Percentiles rank a stretch among this genome's conserved stretches.
Evolutionary conservation across 2,888 invertebrate species (phyloP).

Genomic region (Tachina grossa): DNA sequence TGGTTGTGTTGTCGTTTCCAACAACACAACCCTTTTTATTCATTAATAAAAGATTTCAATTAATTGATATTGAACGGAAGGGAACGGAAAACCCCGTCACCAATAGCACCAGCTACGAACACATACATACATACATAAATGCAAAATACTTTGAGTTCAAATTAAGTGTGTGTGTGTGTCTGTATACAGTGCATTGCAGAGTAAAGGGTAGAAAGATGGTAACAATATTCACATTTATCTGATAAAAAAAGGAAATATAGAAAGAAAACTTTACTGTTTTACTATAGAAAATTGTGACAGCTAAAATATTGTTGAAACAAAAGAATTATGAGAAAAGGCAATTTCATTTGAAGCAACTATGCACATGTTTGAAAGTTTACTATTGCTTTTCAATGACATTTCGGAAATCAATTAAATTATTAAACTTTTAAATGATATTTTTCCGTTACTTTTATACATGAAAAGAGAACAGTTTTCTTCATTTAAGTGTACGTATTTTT

Average conservation of each 20-base stretch:
- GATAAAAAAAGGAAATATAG: conserved; percentile 22
- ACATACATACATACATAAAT: conserved; percentile 6
- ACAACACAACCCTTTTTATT: conserved; percentile 58
- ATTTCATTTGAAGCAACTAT: background rate
- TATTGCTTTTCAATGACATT: conserved; percentile 40
- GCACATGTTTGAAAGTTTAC: conserved; percentile 23
- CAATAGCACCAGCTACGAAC: conserved; percentile 16
- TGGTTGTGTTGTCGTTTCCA: conserved; percentile 1
- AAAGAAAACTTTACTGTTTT: conserved; percentile 37
- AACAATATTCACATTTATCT: conserved; percentile 47
- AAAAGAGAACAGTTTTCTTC: background rate
- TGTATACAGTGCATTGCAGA: background rate
- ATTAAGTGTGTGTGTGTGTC: conserved; percentile 14
- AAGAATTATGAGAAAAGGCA: background rate
- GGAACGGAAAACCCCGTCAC: conserved; percentile 33
- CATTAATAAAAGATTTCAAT: conserved; percentile 64
- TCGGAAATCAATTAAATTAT: conserved; percentile 57
- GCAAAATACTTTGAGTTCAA: conserved; percentile 38
- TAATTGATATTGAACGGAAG: conserved; percentile 66
- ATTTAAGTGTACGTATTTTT: background rate
- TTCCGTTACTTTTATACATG: conserved; percentile 4
- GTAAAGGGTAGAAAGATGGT: conserved; percentile 38
- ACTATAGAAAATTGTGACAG: conserved; percentile 41
- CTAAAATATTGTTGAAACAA: conserved; percentile 47
- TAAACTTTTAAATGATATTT: conserved; percentile 32